Evolutionary conservation across 1,140 invertebrate genomes (phyloP).

Genomic region (Hyles vespertilio): DNA sequence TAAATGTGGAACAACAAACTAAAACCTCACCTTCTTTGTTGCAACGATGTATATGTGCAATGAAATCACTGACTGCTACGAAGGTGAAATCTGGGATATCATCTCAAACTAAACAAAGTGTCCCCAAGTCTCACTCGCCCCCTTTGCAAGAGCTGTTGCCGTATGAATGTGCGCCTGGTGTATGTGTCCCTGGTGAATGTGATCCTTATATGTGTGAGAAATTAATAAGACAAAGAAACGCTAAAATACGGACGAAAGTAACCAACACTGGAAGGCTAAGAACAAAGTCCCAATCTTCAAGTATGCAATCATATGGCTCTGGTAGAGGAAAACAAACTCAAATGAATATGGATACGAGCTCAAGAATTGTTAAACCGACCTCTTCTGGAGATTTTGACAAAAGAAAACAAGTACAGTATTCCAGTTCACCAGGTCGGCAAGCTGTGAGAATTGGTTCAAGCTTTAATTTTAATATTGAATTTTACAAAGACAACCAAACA

Average conservation of each 20-base stretch:
- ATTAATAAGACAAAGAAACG: conserved; percentile 5
- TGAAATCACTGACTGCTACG: not conserved
- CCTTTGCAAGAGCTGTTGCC: conserved; percentile 2
- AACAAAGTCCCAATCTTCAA: conserved; percentile 2
- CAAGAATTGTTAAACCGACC: too few relatives aligned
- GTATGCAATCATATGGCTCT: too few relatives aligned
- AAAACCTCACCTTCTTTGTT: not conserved
- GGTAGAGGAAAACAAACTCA: too few relatives aligned
- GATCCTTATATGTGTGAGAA: conserved; percentile 19
- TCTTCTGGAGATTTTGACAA: not conserved
- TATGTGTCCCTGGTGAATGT: conserved; percentile 19
- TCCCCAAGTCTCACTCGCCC: not conserved
- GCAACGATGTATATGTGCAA: not conserved
- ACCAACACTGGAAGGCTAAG: not conserved
- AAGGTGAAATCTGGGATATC: not conserved
- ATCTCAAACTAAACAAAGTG: conserved; percentile 1
- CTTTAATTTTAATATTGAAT: conserved; percentile 35
- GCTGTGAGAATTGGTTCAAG: conserved; percentile 25
- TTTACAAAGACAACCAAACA: conserved; percentile 22
- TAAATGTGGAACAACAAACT: not conserved
- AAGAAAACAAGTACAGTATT: conserved; percentile 5
- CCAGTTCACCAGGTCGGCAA: conserved; percentile 9
- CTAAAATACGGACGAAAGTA: conserved; percentile 1
- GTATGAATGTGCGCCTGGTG: conserved; percentile 22
- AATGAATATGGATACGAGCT: too few relatives aligned